These are phyloP conservation scores for Alauda arvensis DNA, from an alignment of 2,797 vertebrate genomes.

Conservation along the genomic window DNA sequence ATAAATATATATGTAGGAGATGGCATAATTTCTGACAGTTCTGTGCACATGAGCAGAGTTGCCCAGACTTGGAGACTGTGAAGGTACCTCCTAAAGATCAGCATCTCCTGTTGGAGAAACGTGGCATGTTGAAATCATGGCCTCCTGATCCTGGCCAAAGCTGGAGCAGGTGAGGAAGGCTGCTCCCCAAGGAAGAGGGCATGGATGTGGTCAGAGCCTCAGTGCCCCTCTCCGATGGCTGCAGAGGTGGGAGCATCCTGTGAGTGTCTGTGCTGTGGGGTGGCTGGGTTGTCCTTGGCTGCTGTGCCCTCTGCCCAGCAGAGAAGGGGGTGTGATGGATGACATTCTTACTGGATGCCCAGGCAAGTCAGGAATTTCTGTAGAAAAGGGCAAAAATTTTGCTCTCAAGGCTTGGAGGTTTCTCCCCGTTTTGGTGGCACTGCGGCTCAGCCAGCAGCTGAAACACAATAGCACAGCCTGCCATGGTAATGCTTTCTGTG, in stretches of 20 bases:
- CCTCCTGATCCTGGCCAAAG: not conserved
- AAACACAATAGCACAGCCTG: not conserved
- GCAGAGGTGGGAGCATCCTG: rapidly evolving
- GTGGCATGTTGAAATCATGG: no score
- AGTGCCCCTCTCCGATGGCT: not conserved
- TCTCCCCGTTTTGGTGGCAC: not conserved
- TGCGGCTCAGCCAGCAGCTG: constrained; percentile 6
- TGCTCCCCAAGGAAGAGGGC: not conserved
- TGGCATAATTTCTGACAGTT: not conserved
- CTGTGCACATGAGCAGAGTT: not conserved
- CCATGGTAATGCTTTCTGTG: constrained; percentile 52
- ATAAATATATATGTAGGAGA: no score
- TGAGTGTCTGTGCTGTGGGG: not conserved
- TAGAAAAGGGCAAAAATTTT: not conserved
- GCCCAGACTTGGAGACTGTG: not conserved
- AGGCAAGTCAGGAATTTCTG: not conserved
- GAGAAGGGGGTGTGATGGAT: not conserved
- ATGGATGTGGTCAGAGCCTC: rapidly evolving
- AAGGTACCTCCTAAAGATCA: not conserved
- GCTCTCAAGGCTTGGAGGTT: not conserved
- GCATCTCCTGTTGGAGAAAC: not conserved
- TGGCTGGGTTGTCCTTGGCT: no score
- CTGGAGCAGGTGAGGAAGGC: not conserved
- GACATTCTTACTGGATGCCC: rapidly evolving
- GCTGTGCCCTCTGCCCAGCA: not conserved